These are phyloP conservation scores for Pseudanteris insignis DNA, from an alignment of 2,888 invertebrate species.

Conservation along the genomic window DNA sequence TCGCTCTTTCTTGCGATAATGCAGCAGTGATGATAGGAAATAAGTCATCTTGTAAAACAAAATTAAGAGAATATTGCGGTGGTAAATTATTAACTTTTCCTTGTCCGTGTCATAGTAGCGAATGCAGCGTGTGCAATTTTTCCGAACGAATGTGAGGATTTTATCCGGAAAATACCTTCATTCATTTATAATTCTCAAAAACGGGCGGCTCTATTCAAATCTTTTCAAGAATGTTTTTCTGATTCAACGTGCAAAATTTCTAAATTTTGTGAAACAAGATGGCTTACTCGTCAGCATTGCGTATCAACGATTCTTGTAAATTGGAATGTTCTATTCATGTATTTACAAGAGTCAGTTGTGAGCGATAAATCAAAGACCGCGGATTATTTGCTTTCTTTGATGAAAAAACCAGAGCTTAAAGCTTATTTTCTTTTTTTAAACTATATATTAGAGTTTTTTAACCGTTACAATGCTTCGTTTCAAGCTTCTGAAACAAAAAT, in stretches of 20 bases:
- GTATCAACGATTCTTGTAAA: not conserved
- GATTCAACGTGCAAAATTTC: not conserved
- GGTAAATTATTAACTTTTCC: conserved; percentile 16
- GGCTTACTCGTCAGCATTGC: not conserved
- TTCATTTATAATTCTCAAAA: not conserved
- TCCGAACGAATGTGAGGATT: conserved; percentile 2
- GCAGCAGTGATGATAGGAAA: conserved; percentile 4
- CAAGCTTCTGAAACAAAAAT: not conserved
- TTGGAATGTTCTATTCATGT: too few species aligned
- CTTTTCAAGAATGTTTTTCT: not conserved
- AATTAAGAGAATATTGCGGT: conserved; percentile 3
- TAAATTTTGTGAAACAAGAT: not conserved
- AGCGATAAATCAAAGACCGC: not conserved
- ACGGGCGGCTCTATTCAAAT: not conserved
- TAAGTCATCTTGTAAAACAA: conserved; percentile 25
- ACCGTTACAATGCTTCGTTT: not conserved
- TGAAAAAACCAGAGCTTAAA: not conserved
- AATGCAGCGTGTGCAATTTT: conserved; percentile 17
- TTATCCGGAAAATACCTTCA: not conserved
- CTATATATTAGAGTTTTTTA: not conserved
- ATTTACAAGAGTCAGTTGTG: not conserved
- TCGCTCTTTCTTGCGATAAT: conserved; percentile 15
- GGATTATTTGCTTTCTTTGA: not conserved
- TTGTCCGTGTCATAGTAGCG: conserved; percentile 16
- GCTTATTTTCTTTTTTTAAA: not conserved